Evolutionary conservation across 2,888 invertebrate genomes (phyloP), one percentile per base, ranked within the genome.

Genomic region (Eupithecia dodoneata): DNA sequence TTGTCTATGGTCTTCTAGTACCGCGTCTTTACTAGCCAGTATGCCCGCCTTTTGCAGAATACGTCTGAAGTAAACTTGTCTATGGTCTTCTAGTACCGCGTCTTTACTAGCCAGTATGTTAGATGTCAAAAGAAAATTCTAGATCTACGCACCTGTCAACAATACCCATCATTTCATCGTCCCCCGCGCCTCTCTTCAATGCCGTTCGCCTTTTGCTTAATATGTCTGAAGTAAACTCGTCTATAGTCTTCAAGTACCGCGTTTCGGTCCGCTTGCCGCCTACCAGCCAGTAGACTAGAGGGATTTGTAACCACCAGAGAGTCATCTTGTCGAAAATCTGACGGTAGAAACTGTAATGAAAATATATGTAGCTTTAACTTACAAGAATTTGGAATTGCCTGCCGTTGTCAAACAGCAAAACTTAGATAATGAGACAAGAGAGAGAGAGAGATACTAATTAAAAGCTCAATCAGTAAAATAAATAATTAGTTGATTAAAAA

Each of bases 261-360:
- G 84, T 75, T 13, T 91, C 86, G n/a, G 71, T 80, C 41, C 81
- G 85, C 73, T 85, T 84, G 6, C 77, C 83, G 0, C 92, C 92
- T 0, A 85, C 75, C 6, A 91, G 13, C 88, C 91, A 90, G 80
- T 84, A 90, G 2, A 93, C 78, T 0, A 91, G 0, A 0, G 93
- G 93, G 69, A 93, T 86, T 63, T 92, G 92, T 0, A 92, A 85
- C 93, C 93, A 94, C 92, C 93, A 93, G 73, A 83, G 85, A 0
- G 91, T 91, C 88, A 93, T 93, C 76, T 88, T 91, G 15, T 82
- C 80, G 80, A 91, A 93, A 3, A 92, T 84, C 0, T 89, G 73
- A 3, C 83, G 83, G 80, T 94, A 93, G 5, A 92, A 75, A 2
- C 93, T 93, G 87, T 4, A 78, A 82, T 18, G 63, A 30, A 63